Percentiles rank a stretch among this genome's conserved stretches.
Evolutionary conservation across 1,140 invertebrate species (phyloP).

Genomic region (Anoplolepis gracilipes): DNA sequence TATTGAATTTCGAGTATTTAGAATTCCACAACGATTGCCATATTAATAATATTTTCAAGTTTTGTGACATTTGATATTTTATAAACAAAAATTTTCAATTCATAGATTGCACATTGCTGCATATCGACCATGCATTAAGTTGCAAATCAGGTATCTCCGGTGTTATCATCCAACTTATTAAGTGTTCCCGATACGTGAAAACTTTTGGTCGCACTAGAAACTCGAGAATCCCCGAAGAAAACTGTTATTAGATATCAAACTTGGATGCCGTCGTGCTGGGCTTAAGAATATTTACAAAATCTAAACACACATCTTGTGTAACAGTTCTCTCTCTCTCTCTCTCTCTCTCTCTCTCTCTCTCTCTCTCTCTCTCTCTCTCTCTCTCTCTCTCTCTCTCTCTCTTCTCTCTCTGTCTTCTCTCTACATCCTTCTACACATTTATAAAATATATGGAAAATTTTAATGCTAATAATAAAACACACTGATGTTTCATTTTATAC

Average conservation of each 20-base stretch:
- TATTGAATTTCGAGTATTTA: no score
- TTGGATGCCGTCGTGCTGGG: conserved; percentile 2
- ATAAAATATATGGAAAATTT: conserved; percentile 4
- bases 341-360: no score
- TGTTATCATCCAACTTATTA: conserved; percentile 58
- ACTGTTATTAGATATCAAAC: conserved; percentile 62
- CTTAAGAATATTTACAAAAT: conserved; percentile 48
- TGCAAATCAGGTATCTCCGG: conserved; percentile 43
- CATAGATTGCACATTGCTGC: background rate
- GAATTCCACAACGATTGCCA: background rate
- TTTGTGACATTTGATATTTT: background rate
- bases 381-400: background rate
- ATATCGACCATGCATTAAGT: conserved; percentile 38
- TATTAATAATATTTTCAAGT: conserved; percentile 37
- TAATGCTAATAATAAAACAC: conserved; percentile 7
- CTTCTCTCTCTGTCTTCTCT: no score
- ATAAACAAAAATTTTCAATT: conserved; percentile 38
- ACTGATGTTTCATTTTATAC: background rate
- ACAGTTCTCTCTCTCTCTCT: background rate
- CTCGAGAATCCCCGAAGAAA: conserved; percentile 40
- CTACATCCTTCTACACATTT: background rate
- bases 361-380: background rate
- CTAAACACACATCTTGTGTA: conserved; percentile 13
- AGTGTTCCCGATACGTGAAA: conserved; percentile 60
- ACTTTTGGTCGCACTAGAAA: conserved; percentile 44